Conservation (phyloP, 2,113 vertebrate species). For the Odobenus rosmarus region DNA sequence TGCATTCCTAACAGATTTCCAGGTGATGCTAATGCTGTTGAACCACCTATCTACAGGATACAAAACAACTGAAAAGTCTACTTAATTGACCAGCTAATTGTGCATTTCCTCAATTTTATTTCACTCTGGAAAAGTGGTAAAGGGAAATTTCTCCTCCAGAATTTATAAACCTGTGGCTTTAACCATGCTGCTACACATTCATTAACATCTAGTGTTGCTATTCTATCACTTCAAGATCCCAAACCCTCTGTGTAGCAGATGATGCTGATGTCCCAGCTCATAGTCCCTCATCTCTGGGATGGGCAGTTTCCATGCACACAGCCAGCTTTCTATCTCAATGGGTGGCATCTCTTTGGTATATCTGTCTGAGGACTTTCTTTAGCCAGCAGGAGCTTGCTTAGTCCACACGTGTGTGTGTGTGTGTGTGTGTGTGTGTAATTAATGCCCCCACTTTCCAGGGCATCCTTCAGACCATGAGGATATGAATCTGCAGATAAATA, state of each 20-base stretch:
- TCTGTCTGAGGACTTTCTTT: conserved; percentile 37
- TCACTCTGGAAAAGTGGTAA: background rate
- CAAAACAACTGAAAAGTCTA: background rate
- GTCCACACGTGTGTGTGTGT: background rate
- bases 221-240: background rate
- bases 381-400: background rate
- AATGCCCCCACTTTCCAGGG: background rate
- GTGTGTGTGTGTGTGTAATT: background rate
- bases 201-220: background rate
- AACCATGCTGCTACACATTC: background rate
- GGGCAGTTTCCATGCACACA: background rate
- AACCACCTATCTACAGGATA: background rate
- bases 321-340: background rate
- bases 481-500: background rate
- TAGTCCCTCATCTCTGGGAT: background rate
- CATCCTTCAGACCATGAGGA: conserved; percentile 17
- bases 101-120: background rate
- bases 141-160: background rate
- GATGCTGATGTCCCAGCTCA: background rate
- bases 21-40: background rate
- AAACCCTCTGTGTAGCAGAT: background rate
- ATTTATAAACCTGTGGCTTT: background rate
- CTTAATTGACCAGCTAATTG: background rate
- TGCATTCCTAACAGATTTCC: background rate
- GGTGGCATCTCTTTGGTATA: background rate